phyloP scores from a whole-genome alignment of 2,888 invertebrate species.

The Nemurella pictetii region DNA sequence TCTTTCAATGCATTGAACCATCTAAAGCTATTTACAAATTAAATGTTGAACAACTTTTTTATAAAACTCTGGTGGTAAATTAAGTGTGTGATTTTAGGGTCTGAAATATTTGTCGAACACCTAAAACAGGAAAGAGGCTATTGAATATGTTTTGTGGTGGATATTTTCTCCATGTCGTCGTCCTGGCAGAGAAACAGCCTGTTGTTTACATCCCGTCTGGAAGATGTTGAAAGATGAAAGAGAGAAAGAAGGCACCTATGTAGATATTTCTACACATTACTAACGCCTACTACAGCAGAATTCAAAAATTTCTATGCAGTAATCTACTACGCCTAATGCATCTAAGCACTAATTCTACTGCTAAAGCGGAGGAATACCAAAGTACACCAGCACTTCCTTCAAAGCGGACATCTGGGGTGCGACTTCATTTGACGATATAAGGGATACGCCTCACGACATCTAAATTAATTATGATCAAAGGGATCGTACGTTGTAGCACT shows the following conservation, averaged over 20 bases:
- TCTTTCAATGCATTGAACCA: too few species aligned
- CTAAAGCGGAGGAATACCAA: background rate
- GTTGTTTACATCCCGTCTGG: background rate
- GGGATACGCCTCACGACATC: too few species aligned
- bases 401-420: background rate
- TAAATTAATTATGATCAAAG: too few species aligned
- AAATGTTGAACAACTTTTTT: too few species aligned
- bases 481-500: too few species aligned
- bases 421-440: too few species aligned
- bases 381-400: background rate
- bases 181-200: background rate
- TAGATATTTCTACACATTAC: background rate
- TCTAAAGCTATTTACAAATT: too few species aligned
- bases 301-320: background rate
- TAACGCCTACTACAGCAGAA: background rate
- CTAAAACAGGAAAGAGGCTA: too few species aligned
- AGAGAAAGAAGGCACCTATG: background rate
- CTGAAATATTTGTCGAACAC: too few species aligned
- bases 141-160: too few species aligned
- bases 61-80: too few species aligned
- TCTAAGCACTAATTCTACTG: background rate
- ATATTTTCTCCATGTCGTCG: background rate
- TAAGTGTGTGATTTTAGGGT: too few species aligned
- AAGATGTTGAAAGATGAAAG: background rate
- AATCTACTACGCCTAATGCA: background rate